Evolutionary conservation across 2,888 invertebrate genomes (phyloP).

Genomic region (Frankliniella intonsa): DNA sequence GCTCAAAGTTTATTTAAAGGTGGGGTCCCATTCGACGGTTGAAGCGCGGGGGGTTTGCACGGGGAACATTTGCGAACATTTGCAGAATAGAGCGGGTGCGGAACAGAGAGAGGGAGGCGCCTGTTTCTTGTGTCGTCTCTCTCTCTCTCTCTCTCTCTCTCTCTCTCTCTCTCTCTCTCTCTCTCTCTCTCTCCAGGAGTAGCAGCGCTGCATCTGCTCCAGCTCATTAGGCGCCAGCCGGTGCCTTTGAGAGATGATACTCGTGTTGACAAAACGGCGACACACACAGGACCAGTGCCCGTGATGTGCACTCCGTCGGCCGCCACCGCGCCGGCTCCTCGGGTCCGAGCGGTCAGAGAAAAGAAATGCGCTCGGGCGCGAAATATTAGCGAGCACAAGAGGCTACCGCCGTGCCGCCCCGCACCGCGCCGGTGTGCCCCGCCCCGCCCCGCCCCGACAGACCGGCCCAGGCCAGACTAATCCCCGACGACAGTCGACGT

Average conservation of each 20-base stretch:
- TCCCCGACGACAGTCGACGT: too few relatives aligned
- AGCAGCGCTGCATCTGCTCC: not conserved
- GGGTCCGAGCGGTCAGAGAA: not conserved
- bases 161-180: too few relatives aligned
- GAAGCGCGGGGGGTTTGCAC: not conserved
- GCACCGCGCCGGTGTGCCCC: not conserved
- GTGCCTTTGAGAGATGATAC: conserved; percentile 18
- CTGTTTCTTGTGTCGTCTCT: too few relatives aligned
- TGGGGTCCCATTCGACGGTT: not conserved
- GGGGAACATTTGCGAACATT: too few relatives aligned
- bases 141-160: too few relatives aligned
- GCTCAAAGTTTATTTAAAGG: not conserved
- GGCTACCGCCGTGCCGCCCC: not conserved
- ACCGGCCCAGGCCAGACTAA: too few relatives aligned
- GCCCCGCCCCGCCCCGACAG: not conserved
- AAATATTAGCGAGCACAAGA: not conserved
- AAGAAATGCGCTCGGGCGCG: not conserved
- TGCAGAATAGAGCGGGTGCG: not conserved
- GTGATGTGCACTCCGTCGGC: too few relatives aligned
- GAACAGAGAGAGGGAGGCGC: too few relatives aligned
- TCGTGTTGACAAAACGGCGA: conserved; percentile 9
- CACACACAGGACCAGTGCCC: not conserved
- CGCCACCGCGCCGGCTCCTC: too few relatives aligned
- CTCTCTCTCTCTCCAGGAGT: not conserved
- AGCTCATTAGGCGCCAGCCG: not conserved